Percentiles rank a stretch among this genome's conserved stretches.
Conservation (phyloP, 2,888 invertebrate species). For the Blastobasis adustella region DNA sequence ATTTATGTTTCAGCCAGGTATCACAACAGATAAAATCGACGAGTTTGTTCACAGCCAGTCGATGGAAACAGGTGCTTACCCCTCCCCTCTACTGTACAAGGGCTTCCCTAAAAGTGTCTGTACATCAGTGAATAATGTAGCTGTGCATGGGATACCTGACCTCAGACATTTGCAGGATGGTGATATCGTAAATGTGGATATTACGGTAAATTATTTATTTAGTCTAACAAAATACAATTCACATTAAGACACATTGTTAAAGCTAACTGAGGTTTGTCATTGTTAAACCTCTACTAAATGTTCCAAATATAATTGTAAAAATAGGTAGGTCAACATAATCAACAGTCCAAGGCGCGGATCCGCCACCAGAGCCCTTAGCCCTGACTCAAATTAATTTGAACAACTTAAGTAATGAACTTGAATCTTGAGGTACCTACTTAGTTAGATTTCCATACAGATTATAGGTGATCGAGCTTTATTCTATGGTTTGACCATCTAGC, state of each 20-base stretch:
- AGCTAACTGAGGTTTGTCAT: no score
- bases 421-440: no score
- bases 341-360: no score
- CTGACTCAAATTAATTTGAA: no score
- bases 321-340: no score
- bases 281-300: no score
- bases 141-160: slow-evolving; percentile 96
- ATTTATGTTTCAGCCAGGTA: slow-evolving; percentile 75
- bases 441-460: no score
- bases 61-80: slow-evolving; percentile 85
- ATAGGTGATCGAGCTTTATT: no score
- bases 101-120: slow-evolving; percentile 93
- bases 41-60: slow-evolving; percentile 80
- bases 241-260: neutral
- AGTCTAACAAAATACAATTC: neutral
- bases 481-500: no score
- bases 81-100: slow-evolving; percentile 90
- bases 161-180: slow-evolving; percentile 85
- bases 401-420: no score
- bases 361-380: no score
- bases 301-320: no score
- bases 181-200: slow-evolving; percentile 93
- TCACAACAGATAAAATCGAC: slow-evolving; percentile 91
- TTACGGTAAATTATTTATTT: slow-evolving; percentile 80
- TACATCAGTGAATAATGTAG: slow-evolving; percentile 93